phyloP scores from a whole-genome alignment of 2,888 invertebrate species.

The Drosophila fulvimacula region DNA sequence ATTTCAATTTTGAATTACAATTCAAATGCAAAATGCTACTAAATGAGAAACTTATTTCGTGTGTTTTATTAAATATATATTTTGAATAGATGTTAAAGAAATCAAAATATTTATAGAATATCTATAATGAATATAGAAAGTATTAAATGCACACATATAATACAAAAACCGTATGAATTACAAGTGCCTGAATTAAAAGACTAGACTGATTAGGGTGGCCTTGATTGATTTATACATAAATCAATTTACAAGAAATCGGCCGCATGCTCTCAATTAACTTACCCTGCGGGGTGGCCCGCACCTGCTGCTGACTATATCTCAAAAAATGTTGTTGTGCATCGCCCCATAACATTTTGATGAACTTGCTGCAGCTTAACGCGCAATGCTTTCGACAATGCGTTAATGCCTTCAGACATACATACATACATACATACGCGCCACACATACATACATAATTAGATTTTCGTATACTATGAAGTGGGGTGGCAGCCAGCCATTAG shows the following conservation, averaged over 20 bases:
- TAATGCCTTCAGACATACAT: constrained; percentile 29
- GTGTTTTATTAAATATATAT: too few relatives aligned
- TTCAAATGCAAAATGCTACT: background rate
- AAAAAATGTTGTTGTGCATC: constrained; percentile 21
- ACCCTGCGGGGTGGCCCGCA: constrained; percentile 13
- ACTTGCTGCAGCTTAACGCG: constrained; percentile 44
- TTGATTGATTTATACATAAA: constrained; percentile 9
- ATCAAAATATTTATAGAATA: background rate
- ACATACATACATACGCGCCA: constrained; percentile 3
- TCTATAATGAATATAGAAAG: background rate
- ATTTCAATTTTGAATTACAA: background rate
- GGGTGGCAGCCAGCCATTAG: background rate
- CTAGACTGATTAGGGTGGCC: background rate
- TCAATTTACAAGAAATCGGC: constrained; percentile 18
- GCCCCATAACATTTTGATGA: constrained; percentile 40
- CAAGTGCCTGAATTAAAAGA: background rate
- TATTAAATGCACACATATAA: background rate
- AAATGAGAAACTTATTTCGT: too few relatives aligned
- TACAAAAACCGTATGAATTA: background rate
- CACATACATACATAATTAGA: constrained; percentile 23
- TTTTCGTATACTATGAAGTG: constrained; percentile 8
- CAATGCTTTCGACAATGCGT: constrained; percentile 34
- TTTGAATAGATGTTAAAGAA: rapidly evolving
- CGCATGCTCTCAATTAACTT: constrained; percentile 21
- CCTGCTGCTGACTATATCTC: constrained; percentile 18